Evolutionary conservation across 2,888 invertebrate genomes (phyloP).

Genomic region (Dolomedes plantarius): DNA sequence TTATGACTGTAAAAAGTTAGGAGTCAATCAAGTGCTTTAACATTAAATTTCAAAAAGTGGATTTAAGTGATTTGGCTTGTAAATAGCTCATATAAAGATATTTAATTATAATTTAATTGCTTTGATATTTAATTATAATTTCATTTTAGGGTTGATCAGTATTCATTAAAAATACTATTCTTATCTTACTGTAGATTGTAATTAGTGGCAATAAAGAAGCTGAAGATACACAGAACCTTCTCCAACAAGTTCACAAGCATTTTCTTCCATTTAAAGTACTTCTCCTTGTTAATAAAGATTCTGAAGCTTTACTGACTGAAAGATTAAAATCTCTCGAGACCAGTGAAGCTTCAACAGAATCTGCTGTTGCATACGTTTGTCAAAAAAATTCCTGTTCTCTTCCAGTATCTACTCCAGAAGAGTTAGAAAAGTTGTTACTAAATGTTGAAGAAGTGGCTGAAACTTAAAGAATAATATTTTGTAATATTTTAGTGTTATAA

Average conservation of each 20-base stretch:
- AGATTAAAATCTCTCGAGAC: constrained; percentile 78
- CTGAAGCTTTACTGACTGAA: constrained; percentile 77
- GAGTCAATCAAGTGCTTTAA: too few relatives aligned
- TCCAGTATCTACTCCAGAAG: constrained; percentile 83
- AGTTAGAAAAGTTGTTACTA: constrained; percentile 80
- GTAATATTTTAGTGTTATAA: not conserved
- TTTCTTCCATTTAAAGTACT: constrained; percentile 84
- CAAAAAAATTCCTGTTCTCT: constrained; percentile 85
- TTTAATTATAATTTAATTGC: too few relatives aligned
- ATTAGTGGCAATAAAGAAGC: constrained; percentile 81
- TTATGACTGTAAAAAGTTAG: too few relatives aligned
- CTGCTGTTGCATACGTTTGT: constrained; percentile 87
- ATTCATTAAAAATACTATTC: too few relatives aligned
- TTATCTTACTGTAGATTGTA: constrained; percentile 74
- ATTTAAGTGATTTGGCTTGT: too few relatives aligned
- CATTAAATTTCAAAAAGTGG: too few relatives aligned
- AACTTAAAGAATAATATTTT: constrained; percentile 26
- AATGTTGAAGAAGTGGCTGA: constrained; percentile 5
- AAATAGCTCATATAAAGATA: too few relatives aligned
- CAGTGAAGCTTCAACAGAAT: constrained; percentile 79
- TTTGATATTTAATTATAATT: too few relatives aligned
- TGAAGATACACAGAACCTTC: constrained; percentile 82
- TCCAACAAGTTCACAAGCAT: constrained; percentile 82
- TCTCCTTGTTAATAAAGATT: constrained; percentile 80
- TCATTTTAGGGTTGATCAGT: too few relatives aligned